Base-by-base conservation (phyloP, 1,140 invertebrate genomes). In the Micrasema minimum region DNA sequence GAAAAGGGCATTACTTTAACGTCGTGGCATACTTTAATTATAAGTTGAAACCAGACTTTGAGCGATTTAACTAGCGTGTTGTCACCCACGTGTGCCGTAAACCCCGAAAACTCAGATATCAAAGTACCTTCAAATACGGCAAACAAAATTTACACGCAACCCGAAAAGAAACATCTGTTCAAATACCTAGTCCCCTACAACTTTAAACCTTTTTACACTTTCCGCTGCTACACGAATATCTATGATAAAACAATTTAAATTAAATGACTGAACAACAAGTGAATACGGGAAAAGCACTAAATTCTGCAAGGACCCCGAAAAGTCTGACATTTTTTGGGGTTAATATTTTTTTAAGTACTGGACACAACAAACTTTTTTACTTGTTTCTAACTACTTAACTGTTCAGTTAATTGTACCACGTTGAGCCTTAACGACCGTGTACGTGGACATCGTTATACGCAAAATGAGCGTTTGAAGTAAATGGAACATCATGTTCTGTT, bases 11-110 rank as follows among this genome's bases (percentile, higher is more conserved):
- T 64, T 64, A 46, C 43, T 64, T 46, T 64, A 64, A 64, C 59
- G 43, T 22, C 59, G 43, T 48, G 59, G 46, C 64, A 57, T 57
- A 67, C 66, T 67, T 67, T 67, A 55, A 67, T 67, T 67, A 67
- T 67, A 67, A 67, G 66, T 55, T 67, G 22, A 43, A 57, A 23
- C 66, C 66, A 38, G 66, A 67, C 51, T 48, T 53, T 38, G 66
- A 50, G 48, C 50, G 51, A 53, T 53, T 67, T 67, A 67, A 67
- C 66, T 20, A 57, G 66, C 51, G 41, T 67, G 66, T 67, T 57
- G 66, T 53, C 66, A 67, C 66, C 64, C 64, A 64, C 59, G 59
- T 64, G 59, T 31, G 43, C 43, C 59, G 59, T 64, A 64, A 64
- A 64, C 41, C 57, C 41, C 20, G 22, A 62, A 31, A 41, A 22